These are phyloP conservation scores for Sminthurides bifidus DNA, from an alignment of 1,140 invertebrate genomes.

Conservation along the genomic window DNA sequence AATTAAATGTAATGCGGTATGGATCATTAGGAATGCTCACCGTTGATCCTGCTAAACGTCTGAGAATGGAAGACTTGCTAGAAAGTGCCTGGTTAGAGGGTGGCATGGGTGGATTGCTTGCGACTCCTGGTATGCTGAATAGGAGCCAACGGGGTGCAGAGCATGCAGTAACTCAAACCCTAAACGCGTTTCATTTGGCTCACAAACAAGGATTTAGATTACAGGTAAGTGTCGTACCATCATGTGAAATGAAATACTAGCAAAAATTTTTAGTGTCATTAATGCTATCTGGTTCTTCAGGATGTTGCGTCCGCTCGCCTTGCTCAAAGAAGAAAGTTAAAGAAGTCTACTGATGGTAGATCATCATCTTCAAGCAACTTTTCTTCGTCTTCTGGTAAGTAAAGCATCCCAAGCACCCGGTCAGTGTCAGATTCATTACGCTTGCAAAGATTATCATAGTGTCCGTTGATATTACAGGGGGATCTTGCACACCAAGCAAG, in stretches of 20 bases:
- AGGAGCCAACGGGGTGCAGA: slow-evolving; percentile 29
- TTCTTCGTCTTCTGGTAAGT: slow-evolving; percentile 37
- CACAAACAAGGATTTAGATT: slow-evolving; percentile 57
- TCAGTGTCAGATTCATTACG: background rate
- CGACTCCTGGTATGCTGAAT: slow-evolving; percentile 32
- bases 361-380: slow-evolving; percentile 40
- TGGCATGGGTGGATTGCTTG: slow-evolving; percentile 27
- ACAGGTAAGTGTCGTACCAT: slow-evolving; percentile 41
- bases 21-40: slow-evolving; percentile 50
- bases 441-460: background rate
- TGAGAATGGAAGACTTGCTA: slow-evolving; percentile 53
- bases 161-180: slow-evolving; percentile 38
- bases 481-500: slow-evolving; percentile 22
- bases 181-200: slow-evolving; percentile 57
- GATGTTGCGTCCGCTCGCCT: slow-evolving; percentile 56
- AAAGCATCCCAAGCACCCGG: background rate
- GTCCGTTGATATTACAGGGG: slow-evolving; percentile 9
- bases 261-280: background rate
- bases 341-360: slow-evolving; percentile 44
- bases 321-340: slow-evolving; percentile 54
- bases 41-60: slow-evolving; percentile 59
- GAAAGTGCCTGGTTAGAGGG: slow-evolving; percentile 46
- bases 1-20: background rate
- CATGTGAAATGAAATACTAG: too few relatives aligned
- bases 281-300: slow-evolving; percentile 31